Evolutionary conservation across 2,888 invertebrate species (phyloP), one percentile per base, ranked within the genome.

Genomic region (Stenoptilia bipunctidactyla): DNA sequence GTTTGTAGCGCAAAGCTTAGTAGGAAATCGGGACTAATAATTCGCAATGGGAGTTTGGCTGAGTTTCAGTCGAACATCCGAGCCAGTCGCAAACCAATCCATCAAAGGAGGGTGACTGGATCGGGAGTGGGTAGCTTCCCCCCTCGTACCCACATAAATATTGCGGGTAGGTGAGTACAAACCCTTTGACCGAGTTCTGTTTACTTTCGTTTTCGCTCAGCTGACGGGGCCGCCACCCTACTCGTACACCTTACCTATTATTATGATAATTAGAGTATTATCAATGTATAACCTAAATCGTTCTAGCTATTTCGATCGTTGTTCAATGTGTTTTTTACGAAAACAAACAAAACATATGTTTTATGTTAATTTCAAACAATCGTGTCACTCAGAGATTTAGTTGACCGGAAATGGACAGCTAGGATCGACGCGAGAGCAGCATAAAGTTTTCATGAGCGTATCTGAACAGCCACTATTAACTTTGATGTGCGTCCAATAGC

Each of bases 111-210:
- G 80, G 77, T 61, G 75, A 61, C 69, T 61, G 71, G 57, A 71
- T 69, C 61, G 76, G 79, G 77, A 66, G 77, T 72, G 75, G 67
- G 74, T 55, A 53, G 14, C 54, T 50, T 60, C 64, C 68, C 68
- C 70, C 67, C 68, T 54, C 64, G 66, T 75, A 72, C 79, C 82
- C 79, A 82, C 82, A 83, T 83, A 83, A 83, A 83, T 82, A 83
- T 83, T 83, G 82, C 71, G 80, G 79, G 82, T 83, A 82, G 82
- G 80, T 76, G 82, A 80, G 72, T 79, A 79, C 80, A 77, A 80
- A 83, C 84, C 84, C 84, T 84, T 84, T 84, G 84, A 84, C 84
- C 85, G 84, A 84, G 82, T 85, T 83, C 83, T 84, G 83, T 83
- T 83, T 83, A 84, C 85, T 84, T 85, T 84, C 85, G 75, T 80